A percentile compares a stretch with the other conserved stretches of the same genome.
Evolutionary conservation across 2,888 invertebrate genomes (phyloP).

Genomic region (Abscondita cerata): DNA sequence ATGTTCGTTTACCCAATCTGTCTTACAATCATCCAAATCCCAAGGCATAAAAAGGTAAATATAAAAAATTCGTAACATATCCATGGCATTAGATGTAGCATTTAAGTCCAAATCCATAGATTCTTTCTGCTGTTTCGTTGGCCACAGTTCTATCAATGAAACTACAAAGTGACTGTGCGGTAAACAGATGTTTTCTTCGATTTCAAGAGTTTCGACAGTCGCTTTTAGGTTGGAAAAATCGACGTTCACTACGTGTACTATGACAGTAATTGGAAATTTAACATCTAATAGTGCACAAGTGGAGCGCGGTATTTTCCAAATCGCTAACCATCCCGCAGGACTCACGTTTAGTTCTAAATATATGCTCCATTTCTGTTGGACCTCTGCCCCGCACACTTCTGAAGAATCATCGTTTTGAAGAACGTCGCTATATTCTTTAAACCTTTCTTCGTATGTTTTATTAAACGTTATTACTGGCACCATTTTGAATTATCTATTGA

Average conservation of each 20-base stretch:
- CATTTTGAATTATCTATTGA: no score
- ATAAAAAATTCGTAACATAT: constrained; percentile 71
- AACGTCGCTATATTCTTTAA: constrained; percentile 63
- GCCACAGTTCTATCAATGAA: constrained; percentile 69
- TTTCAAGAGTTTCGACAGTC: constrained; percentile 66
- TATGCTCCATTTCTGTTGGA: constrained; percentile 64
- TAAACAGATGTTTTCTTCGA: constrained; percentile 69
- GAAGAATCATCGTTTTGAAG: constrained; percentile 54
- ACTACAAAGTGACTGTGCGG: constrained; percentile 69
- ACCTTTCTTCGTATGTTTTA: constrained; percentile 64
- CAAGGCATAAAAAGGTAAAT: constrained; percentile 74
- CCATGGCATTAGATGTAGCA: constrained; percentile 69
- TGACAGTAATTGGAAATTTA: constrained; percentile 70
- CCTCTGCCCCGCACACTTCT: constrained; percentile 60
- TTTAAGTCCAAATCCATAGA: constrained; percentile 64
- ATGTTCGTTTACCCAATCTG: constrained; percentile 65
- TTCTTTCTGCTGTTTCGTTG: constrained; percentile 67
- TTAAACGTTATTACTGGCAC: constrained; percentile 66
- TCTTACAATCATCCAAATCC: constrained; percentile 69
- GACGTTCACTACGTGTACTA: constrained; percentile 65
- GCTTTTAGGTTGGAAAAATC: constrained; percentile 65
- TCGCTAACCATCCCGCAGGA: constrained; percentile 72
- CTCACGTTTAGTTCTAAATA: constrained; percentile 67
- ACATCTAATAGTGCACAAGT: constrained; percentile 70
- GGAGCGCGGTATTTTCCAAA: constrained; percentile 72